These are phyloP conservation scores for Cinara cedri DNA, from an alignment of 2,888 invertebrate species.

Conservation along the genomic window DNA sequence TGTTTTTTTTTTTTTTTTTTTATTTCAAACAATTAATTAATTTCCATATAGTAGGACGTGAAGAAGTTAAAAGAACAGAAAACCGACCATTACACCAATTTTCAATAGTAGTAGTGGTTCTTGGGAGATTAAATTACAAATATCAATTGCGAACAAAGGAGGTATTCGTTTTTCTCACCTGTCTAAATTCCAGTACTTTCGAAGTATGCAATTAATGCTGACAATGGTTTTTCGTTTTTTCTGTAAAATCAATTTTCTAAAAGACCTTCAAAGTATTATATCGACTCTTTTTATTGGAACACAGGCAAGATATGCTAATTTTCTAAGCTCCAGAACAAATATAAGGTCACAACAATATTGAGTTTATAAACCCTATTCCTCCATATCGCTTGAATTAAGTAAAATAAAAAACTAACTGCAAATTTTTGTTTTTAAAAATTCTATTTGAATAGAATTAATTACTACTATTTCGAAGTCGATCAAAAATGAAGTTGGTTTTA, in stretches of 20 bases:
- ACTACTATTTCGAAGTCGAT: slow-evolving; percentile 6
- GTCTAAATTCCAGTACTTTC: not conserved
- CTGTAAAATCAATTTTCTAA: slow-evolving; percentile 16
- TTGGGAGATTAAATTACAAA: not conserved
- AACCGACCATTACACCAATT: not conserved
- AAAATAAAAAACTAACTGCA: not conserved
- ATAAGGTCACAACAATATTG: not conserved
- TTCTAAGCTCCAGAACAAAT: not conserved
- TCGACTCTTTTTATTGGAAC: not conserved
- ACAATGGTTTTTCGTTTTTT: not conserved
- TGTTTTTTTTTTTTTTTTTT: no score
- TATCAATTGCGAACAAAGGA: not conserved
- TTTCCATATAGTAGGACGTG: not conserved
- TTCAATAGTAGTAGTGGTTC: not conserved
- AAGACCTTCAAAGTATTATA: not conserved
- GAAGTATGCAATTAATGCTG: not conserved
- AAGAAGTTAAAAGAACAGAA: not conserved
- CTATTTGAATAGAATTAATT: not conserved
- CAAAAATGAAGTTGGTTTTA: slow-evolving; percentile 1
- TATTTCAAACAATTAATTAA: not conserved
- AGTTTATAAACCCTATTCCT: slow-evolving; percentile 31
- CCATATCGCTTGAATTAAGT: slow-evolving; percentile 17
- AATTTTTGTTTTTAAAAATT: no score
- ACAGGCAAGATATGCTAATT: slow-evolving; percentile 12
- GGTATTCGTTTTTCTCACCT: not conserved